These are phyloP conservation scores for Mormyrops attenuatus DNA, from an alignment of 2,797 vertebrate species.

Conservation along the genomic window DNA sequence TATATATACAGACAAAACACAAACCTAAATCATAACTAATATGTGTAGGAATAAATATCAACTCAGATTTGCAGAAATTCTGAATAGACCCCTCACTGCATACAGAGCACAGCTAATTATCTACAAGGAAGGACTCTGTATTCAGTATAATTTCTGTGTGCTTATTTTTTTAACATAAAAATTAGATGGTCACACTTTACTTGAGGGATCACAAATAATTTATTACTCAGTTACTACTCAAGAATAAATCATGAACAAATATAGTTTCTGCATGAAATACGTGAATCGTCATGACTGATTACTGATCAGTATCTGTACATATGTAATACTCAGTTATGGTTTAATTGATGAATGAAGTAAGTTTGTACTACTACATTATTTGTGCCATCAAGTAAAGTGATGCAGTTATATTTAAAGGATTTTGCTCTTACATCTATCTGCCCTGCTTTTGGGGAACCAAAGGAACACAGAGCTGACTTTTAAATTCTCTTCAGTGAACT, in stretches of 20 bases:
- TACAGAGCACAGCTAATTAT: background rate
- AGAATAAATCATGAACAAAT: background rate
- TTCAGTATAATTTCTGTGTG: background rate
- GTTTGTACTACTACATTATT: background rate
- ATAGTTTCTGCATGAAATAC: background rate
- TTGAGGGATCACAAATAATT: background rate
- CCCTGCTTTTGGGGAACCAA: constrained; percentile 75
- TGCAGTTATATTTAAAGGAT: background rate
- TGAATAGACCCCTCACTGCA: background rate
- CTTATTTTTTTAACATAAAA: background rate
- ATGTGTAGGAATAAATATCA: background rate
- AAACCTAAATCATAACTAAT: background rate
- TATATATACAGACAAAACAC: background rate
- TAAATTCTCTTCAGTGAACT: constrained; percentile 79
- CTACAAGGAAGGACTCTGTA: background rate
- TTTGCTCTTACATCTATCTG: constrained; percentile 69
- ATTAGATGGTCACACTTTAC: background rate
- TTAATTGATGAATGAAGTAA: background rate
- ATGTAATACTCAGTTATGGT: background rate
- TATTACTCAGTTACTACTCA: background rate
- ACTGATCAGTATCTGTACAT: background rate
- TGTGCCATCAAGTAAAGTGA: background rate
- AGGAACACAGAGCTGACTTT: constrained; percentile 74
- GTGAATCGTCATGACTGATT: background rate
- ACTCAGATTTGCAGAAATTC: background rate